Conservation (phyloP, 1,140 invertebrate genomes). For the Drosophila bifasciata region DNA sequence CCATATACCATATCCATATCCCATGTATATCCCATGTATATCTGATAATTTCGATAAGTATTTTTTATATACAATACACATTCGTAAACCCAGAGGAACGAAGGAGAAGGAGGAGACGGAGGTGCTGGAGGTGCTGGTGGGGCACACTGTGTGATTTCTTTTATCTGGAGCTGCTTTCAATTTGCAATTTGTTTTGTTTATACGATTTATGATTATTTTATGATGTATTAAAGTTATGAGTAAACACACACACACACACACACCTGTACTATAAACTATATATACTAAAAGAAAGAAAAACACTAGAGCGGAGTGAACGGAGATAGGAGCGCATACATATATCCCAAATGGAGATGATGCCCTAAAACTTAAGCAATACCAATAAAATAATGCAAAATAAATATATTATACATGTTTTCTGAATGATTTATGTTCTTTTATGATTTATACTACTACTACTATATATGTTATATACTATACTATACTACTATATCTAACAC, state of each 20-base stretch:
- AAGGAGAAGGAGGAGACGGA: constrained; percentile 4
- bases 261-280: constrained; percentile 70
- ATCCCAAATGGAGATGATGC: constrained; percentile 69
- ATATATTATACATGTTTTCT: constrained; percentile 64
- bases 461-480: too few relatives aligned
- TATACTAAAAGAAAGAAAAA: constrained; percentile 44
- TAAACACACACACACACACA: constrained; percentile 25
- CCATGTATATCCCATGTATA: constrained; percentile 39
- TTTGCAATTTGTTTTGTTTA: constrained; percentile 79
- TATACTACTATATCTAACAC: not conserved
- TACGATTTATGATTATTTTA: constrained; percentile 76
- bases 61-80: constrained; percentile 59
- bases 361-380: constrained; percentile 67
- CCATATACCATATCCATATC: constrained; percentile 33
- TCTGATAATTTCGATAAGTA: constrained; percentile 74
- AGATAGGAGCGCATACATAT: constrained; percentile 14
- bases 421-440: constrained; percentile 31
- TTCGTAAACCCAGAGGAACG: constrained; percentile 44
- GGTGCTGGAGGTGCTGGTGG: too few relatives aligned
- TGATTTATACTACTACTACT: not conserved
- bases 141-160: constrained; percentile 64
- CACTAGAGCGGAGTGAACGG: constrained; percentile 4
- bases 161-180: constrained; percentile 69
- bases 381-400: constrained; percentile 75
- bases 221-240: constrained; percentile 80